A percentile compares a stretch with the other conserved stretches of the same genome.
These are phyloP conservation scores for Mimas tiliae DNA, from an alignment of 2,888 invertebrate genomes.

Conservation along the genomic window DNA sequence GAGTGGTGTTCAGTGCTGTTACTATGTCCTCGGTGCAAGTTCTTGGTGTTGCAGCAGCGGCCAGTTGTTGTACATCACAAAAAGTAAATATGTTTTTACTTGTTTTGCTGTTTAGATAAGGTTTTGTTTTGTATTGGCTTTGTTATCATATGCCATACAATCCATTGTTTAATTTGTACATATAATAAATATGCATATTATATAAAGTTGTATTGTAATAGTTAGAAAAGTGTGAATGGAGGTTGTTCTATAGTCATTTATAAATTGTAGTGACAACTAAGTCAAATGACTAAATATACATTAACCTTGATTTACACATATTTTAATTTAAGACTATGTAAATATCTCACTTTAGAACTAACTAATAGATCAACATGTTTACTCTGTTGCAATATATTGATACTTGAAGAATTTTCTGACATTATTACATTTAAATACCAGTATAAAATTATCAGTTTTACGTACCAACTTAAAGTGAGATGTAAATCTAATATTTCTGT, in stretches of 20 bases:
- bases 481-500: not conserved
- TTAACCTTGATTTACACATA: constrained; percentile 3
- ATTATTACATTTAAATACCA: too few species aligned
- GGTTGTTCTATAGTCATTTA: not conserved
- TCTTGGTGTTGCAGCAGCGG: constrained; percentile 27
- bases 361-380: not conserved
- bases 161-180: constrained; percentile 23
- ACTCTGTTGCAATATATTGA: not conserved
- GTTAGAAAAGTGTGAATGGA: not conserved
- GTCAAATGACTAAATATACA: not conserved
- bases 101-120: constrained; percentile 63
- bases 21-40: constrained; percentile 37
- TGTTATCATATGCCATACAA: constrained; percentile 46
- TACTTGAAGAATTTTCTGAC: too few species aligned
- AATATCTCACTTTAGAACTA: constrained; percentile 17
- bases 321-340: not conserved
- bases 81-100: constrained; percentile 80
- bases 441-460: too few species aligned
- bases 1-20: constrained; percentile 63
- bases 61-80: constrained; percentile 32
- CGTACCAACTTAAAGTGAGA: constrained; percentile 5
- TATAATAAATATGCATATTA: constrained; percentile 20
- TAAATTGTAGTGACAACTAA: not conserved
- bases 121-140: constrained; percentile 54
- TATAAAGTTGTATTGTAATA: constrained; percentile 12